Conservation (phyloP, 64 coral and sea anemone genomes). For the Actinia tenebrosa region DNA sequence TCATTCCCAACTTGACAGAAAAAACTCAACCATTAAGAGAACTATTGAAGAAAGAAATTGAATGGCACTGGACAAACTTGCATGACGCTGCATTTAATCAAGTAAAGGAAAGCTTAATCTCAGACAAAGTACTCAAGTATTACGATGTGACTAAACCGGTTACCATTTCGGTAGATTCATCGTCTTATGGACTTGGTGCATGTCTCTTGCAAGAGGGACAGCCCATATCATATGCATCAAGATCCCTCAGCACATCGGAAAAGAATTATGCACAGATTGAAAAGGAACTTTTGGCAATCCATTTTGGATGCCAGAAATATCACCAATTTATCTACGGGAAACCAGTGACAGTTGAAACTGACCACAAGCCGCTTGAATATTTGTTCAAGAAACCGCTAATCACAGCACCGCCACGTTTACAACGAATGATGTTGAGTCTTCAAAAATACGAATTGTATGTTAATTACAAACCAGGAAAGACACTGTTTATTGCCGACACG, state of each 20-base stretch:
- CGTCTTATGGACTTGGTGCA: slow-evolving; percentile 25
- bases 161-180: not conserved
- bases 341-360: not conserved
- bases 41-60: slow-evolving; percentile 31
- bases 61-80: slow-evolving; percentile 19
- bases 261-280: not conserved
- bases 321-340: slow-evolving; percentile 27
- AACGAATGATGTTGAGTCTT: slow-evolving; percentile 12
- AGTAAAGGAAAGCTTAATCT: slow-evolving; percentile 12
- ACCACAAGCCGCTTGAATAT: slow-evolving; percentile 28
- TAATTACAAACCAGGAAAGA: slow-evolving; percentile 1
- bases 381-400: slow-evolving; percentile 24
- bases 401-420: slow-evolving; percentile 11
- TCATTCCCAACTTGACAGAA: slow-evolving; percentile 34
- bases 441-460: not conserved
- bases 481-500: slow-evolving; percentile 1
- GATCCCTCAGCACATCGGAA: slow-evolving; percentile 16
- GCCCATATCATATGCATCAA: slow-evolving; percentile 11
- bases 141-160: slow-evolving; percentile 1
- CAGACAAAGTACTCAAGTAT: not conserved
- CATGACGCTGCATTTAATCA: slow-evolving; percentile 36
- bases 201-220: slow-evolving; percentile 24
- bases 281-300: slow-evolving; percentile 20
- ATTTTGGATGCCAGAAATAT: slow-evolving; percentile 22
- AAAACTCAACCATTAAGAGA: slow-evolving; percentile 35